A percentile compares a stretch with the other conserved stretches of the same genome.
Evolutionary conservation across 2,113 vertebrate species (phyloP).

Genomic region (Hemiprocne comata): DNA sequence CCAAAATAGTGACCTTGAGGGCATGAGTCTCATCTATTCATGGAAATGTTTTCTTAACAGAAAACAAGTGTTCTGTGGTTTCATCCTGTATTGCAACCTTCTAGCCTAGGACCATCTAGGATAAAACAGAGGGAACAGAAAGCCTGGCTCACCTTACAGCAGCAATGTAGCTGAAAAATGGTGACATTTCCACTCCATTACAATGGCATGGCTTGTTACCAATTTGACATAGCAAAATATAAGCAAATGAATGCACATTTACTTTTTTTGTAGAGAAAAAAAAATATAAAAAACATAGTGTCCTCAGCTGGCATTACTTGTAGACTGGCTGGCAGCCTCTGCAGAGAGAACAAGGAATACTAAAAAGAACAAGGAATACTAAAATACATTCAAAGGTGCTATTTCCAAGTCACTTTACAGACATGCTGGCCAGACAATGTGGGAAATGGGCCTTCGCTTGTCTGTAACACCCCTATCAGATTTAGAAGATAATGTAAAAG

Average conservation of each 20-base stretch:
- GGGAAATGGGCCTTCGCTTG: background rate
- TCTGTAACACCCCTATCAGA: background rate
- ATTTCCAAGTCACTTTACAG: background rate
- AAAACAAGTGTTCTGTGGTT: background rate
- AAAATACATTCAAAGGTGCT: background rate
- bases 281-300: background rate
- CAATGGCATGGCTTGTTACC: background rate
- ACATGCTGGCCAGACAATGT: background rate
- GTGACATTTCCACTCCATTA: background rate
- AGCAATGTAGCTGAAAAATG: background rate
- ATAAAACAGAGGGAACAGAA: background rate
- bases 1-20: background rate
- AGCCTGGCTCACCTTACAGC: background rate
- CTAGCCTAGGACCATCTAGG: background rate
- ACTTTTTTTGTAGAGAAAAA: background rate
- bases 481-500: background rate
- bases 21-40: background rate
- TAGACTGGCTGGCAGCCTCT: slow-evolving; percentile 23
- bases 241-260: background rate
- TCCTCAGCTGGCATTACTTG: background rate
- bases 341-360: background rate
- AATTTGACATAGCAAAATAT: background rate
- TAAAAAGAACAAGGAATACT: background rate
- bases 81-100: background rate
- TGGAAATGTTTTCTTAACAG: background rate